phyloP scores from a whole-genome alignment of 2,797 vertebrate genomes.

The Pseudopleuronectes americanus region DNA sequence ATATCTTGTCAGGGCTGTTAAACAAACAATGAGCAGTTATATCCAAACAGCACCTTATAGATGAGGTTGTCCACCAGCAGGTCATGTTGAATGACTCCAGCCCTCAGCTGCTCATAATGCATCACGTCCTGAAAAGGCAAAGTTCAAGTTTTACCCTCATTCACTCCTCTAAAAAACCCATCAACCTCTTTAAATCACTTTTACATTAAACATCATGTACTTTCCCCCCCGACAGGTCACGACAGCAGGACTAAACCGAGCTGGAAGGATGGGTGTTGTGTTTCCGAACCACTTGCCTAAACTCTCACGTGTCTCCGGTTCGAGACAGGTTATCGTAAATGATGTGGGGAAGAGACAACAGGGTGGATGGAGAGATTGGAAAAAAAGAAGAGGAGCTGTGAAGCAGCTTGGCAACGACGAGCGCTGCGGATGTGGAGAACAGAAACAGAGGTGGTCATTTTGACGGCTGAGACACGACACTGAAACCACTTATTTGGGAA shows the following conservation, averaged over 20 bases:
- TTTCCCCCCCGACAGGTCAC: slow-evolving; percentile 7
- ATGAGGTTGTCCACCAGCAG: slow-evolving; percentile 98
- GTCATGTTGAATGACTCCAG: slow-evolving; percentile 94
- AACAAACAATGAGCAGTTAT: background rate
- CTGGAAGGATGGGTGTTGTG: slow-evolving; percentile 12
- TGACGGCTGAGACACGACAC: slow-evolving; percentile 34
- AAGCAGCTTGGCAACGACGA: slow-evolving; percentile 21
- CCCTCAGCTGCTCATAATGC: slow-evolving; percentile 97
- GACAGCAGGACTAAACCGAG: slow-evolving; percentile 43
- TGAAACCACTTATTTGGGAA: slow-evolving; percentile 10
- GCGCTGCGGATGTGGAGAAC: slow-evolving; percentile 45
- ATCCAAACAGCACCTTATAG: slow-evolving; percentile 88
- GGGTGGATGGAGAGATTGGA: slow-evolving; percentile 42
- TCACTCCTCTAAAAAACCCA: slow-evolving; percentile 1
- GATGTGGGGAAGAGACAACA: slow-evolving; percentile 6
- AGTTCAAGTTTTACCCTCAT: slow-evolving; percentile 1
- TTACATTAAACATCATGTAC: slow-evolving; percentile 32
- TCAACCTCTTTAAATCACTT: background rate
- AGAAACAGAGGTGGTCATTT: slow-evolving; percentile 30
- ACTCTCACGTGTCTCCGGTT: slow-evolving; percentile 62
- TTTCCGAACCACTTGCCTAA: slow-evolving; percentile 56
- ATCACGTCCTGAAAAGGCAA: slow-evolving; percentile 88
- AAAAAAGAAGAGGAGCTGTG: slow-evolving; percentile 48
- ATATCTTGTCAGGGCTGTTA: background rate
- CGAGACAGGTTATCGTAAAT: slow-evolving; percentile 48